phyloP scores from a whole-genome alignment of 2,113 vertebrate genomes.

The Sinocyclocheilus anshuiensis region DNA sequence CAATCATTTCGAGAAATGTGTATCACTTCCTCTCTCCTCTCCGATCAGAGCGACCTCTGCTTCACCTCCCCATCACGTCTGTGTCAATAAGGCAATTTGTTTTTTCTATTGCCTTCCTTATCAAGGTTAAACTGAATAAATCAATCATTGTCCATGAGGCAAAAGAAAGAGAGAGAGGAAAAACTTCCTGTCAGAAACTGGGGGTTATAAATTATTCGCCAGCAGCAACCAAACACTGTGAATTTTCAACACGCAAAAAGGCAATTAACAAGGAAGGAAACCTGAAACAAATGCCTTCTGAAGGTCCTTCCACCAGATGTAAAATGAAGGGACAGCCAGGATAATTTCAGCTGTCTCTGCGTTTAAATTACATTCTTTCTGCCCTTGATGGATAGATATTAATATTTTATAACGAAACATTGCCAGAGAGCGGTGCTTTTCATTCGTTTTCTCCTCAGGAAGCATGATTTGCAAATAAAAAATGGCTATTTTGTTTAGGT shows the following conservation, averaged over 20 bases:
- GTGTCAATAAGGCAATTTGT: slow-evolving; percentile 79
- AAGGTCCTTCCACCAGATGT: slow-evolving; percentile 76
- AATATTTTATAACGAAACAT: slow-evolving; percentile 79
- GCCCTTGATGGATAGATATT: slow-evolving; percentile 74
- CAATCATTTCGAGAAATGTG: slow-evolving; percentile 50
- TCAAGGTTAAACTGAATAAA: slow-evolving; percentile 80
- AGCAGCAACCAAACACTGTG: slow-evolving; percentile 70
- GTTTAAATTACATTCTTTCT: slow-evolving; percentile 78
- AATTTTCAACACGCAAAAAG: slow-evolving; percentile 72
- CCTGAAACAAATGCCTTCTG: slow-evolving; percentile 79
- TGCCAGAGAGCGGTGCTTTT: slow-evolving; percentile 36
- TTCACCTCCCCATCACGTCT: slow-evolving; percentile 69
- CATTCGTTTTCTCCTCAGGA: slow-evolving; percentile 34
- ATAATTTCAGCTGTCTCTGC: slow-evolving; percentile 69
- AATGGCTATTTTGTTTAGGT: background rate
- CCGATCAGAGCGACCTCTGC: slow-evolving; percentile 63
- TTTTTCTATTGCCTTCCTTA: slow-evolving; percentile 75
- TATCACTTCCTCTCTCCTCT: slow-evolving; percentile 47
- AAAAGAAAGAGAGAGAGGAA: slow-evolving; percentile 29
- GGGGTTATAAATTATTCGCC: slow-evolving; percentile 71
- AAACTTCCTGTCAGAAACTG: slow-evolving; percentile 67
- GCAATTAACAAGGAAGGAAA: slow-evolving; percentile 74
- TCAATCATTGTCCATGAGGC: slow-evolving; percentile 73
- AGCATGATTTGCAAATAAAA: slow-evolving; percentile 16
- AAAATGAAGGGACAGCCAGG: slow-evolving; percentile 68